Base-by-base conservation (phyloP, 2,888 invertebrate species). In the Gandaritis pyraliata region DNA sequence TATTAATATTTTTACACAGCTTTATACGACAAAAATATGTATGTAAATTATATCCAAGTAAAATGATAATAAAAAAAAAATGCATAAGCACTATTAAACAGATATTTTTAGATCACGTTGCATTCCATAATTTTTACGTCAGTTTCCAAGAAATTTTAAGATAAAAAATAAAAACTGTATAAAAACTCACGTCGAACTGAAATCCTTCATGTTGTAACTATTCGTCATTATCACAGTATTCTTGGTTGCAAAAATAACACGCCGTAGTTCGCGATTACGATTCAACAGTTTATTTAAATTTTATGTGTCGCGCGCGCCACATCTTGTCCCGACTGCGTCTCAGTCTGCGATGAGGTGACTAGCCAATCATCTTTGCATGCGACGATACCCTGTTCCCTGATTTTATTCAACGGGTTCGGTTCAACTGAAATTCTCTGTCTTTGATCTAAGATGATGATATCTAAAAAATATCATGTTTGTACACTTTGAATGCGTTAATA, bases 171-270 rank as follows among this genome's bases (percentile, higher is more conserved):
- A 43, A 16, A 16, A 46, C 8, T 15, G 11, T 5, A 47, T 51
- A 62, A 64, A n/a, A 54, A 72, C 91, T 90, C 78, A 92, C 91
- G 90, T 92, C 11, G 91, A 92, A 73, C 91, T 90, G 67, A 89
- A 92, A 58, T 91, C 88, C 81, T 90, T 92, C 90, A 92, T 90
- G 53, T 84, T 89, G 71, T 87, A 90, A 74, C 78, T 87, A 71
- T 91, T 83, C 55, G 89, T 70, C 91, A 90, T 91, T 71, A 72
- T 82, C 77, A 81, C 80, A 75, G 72, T 51, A 69, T 62, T 58
- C 41, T 68, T 57, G 18, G 10, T 43, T 16, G 54, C 41, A 52
- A 49, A 51, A 16, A 54, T 13, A 55, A 41, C 66, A 69, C 67
- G 57, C 50, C 69, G 67, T 66, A 38, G 60, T 61, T 61, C 38